Evolutionary conservation across 2,888 invertebrate species (phyloP), one percentile per base, ranked within the genome.

Genomic region (Drosophila helvetica): DNA sequence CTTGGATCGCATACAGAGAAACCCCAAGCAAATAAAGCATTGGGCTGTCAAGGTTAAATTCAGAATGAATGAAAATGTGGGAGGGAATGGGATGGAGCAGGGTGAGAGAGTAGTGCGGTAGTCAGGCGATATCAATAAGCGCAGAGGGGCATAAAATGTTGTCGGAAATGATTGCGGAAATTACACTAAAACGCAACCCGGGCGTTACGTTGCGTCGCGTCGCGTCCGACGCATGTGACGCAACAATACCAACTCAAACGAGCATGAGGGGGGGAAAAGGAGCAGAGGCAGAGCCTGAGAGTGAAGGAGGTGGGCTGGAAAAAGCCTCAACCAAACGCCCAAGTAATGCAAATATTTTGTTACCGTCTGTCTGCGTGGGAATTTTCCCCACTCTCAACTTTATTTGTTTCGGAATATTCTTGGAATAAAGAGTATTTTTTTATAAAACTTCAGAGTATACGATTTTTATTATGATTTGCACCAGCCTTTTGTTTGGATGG

Each of bases 101-200:
- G 65, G 73, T 68, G 67, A 67, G 66, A 65, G 57, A 4, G 9
- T 15, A 25, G 33, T 38, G 38, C 7, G n/a, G 38, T 22, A 27
- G 25, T 65, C 52, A 19, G 19, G 38, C 46, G 27, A 47, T 74
- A 73, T 84, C 81, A 76, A 83, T 75, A 74, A 72, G 85, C 71
- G 67, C 38, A 38, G 38, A 54, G 53, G 55, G 72, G 68, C 72
- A 88, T 76, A 83, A 83, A 80, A 86, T 85, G 79, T 74, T 84
- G 74, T 75, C 65, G 87, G 89, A 85, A 85, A 88, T 84, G 80
- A 85, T 79, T 73, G 87, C 87, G 88, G 85, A 85, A 85, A 85
- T 85, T 85, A 85, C 87, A 86, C 82, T 81, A 79, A 88, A 85
- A 75, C 75, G 79, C 68, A 74, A 86, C 48, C 71, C 68, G 38